phyloP scores from a whole-genome alignment of 2,797 vertebrate species.

The Perodicticus potto region DNA sequence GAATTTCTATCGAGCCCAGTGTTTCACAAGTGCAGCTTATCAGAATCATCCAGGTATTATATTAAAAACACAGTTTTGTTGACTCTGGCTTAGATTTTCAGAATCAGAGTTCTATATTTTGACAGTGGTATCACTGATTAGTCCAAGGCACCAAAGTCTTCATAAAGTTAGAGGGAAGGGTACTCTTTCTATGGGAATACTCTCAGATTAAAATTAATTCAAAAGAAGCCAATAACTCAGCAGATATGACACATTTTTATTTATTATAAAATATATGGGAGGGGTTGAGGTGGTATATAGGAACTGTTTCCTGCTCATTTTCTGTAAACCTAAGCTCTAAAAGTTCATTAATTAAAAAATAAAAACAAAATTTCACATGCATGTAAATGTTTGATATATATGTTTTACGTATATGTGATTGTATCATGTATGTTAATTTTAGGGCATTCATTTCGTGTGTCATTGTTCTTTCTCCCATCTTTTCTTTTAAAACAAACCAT shows the following conservation, averaged over 20 bases:
- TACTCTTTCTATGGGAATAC: not conserved
- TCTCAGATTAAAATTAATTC: not conserved
- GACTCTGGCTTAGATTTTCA: not conserved
- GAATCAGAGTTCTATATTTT: not conserved
- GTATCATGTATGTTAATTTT: not conserved
- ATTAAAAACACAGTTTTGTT: slow-evolving; percentile 26
- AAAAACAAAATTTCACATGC: not conserved
- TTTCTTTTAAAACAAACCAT: not conserved
- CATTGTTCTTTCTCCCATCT: not conserved
- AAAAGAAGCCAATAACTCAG: not conserved
- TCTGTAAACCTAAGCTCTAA: slow-evolving; percentile 46
- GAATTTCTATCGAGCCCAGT: not conserved
- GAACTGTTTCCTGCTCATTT: not conserved
- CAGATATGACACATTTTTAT: not conserved
- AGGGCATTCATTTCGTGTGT: not conserved
- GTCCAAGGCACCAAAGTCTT: not conserved
- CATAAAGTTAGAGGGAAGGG: not conserved
- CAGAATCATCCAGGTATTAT: not conserved
- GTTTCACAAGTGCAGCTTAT: slow-evolving; percentile 14
- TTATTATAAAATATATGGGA: not conserved
- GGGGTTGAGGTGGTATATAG: not conserved
- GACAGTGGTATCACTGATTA: not conserved
- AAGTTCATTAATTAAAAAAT: not conserved
- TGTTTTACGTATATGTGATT: not conserved
- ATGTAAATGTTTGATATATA: not conserved